Conservation (phyloP, 2,797 vertebrate species). For the Anolis apletophallus region DNA sequence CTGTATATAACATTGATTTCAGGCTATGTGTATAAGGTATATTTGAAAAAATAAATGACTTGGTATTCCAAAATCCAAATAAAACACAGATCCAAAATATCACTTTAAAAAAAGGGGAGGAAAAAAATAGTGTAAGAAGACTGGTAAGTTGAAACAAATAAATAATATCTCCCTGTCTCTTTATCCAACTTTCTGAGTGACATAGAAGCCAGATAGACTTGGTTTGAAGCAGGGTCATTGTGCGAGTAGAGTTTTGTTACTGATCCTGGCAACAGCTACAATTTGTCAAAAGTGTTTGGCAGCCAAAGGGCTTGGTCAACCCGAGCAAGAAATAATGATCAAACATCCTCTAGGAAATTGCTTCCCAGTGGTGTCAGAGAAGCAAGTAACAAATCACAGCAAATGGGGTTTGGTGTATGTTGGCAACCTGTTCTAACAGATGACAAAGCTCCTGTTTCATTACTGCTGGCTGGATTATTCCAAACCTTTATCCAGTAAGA, state of each 20-base stretch:
- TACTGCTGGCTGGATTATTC: neutral
- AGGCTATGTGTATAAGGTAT: too few relatives aligned
- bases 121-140: neutral
- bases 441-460: constrained; percentile 8
- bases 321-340: constrained; percentile 20
- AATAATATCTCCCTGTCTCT: neutral
- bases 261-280: neutral
- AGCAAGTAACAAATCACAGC: neutral
- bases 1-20: too few relatives aligned
- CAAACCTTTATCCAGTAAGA: neutral
- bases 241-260: neutral
- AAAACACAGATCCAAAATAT: too few relatives aligned
- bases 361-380: constrained; percentile 17
- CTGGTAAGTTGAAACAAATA: neutral
- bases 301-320: constrained; percentile 27
- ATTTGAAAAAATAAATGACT: too few relatives aligned
- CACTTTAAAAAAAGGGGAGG: neutral
- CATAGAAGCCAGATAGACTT: constrained; percentile 24
- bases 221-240: neutral
- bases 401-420: neutral
- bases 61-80: too few relatives aligned
- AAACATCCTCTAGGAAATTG: constrained; percentile 28
- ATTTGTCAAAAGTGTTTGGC: constrained; percentile 14
- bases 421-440: neutral
- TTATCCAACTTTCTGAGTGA: neutral